These are phyloP conservation scores for Gallinago stenura DNA, from an alignment of 2,797 vertebrate species.

Conservation along the genomic window DNA sequence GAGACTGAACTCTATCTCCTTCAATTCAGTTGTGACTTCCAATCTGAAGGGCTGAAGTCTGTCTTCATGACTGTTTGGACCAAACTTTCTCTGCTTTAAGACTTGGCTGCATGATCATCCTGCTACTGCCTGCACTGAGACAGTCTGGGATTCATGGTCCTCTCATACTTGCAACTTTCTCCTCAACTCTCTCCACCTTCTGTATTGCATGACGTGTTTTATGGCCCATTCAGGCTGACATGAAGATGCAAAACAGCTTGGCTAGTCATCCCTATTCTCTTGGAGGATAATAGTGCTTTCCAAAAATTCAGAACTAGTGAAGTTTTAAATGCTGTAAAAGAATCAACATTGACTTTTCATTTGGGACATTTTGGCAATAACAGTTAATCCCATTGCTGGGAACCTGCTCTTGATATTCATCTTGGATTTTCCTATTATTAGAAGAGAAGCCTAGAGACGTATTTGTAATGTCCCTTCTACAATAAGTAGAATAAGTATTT, in stretches of 20 bases:
- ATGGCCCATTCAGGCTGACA: neutral
- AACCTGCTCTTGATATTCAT: neutral
- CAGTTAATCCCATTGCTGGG: neutral
- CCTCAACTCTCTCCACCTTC: neutral
- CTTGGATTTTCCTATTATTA: slow-evolving; percentile 21
- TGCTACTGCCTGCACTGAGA: neutral
- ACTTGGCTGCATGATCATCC: neutral
- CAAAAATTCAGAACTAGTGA: neutral
- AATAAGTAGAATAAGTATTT: slow-evolving; percentile 51
- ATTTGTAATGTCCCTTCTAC: slow-evolving; percentile 22
- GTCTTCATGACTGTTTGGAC: neutral
- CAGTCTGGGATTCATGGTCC: neutral
- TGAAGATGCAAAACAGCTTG: neutral
- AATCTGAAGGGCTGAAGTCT: neutral
- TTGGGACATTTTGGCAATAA: neutral
- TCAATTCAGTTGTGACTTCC: neutral
- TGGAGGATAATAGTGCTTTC: neutral
- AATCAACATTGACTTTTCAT: neutral
- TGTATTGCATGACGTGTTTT: neutral
- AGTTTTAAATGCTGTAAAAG: neutral
- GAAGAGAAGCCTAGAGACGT: neutral
- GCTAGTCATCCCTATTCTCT: neutral
- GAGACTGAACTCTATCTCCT: neutral
- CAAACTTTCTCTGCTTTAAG: neutral
- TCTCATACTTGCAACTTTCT: neutral